A percentile compares a stretch with the other conserved stretches of the same genome.
phyloP scores from a whole-genome alignment of 2,113 vertebrate genomes.

The Gulo gulo region DNA sequence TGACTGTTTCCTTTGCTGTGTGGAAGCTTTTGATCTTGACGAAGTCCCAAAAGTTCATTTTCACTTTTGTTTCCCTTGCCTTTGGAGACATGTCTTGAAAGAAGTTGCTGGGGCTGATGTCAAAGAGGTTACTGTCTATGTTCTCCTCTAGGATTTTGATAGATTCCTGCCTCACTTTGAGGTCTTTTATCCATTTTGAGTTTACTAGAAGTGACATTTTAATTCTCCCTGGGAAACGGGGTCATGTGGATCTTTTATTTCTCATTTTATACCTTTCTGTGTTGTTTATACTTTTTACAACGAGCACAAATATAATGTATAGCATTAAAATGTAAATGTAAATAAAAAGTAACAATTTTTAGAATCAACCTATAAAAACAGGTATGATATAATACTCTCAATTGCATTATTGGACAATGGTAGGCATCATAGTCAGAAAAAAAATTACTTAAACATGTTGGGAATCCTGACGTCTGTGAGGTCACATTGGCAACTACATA shows the following conservation, averaged over 20 bases:
- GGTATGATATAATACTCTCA: not conserved
- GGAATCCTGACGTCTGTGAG: not conserved
- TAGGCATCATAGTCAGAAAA: not conserved
- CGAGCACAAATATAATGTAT: not conserved
- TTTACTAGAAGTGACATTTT: not conserved
- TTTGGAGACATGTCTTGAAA: no score
- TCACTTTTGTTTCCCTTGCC: no score
- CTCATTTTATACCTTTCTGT: not conserved
- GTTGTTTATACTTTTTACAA: not conserved
- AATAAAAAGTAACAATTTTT: slow-evolving; percentile 4
- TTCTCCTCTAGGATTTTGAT: no score
- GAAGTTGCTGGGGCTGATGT: no score
- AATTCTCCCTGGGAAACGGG: not conserved
- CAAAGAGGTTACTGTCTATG: no score
- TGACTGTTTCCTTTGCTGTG: no score
- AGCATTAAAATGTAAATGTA: slow-evolving; percentile 9
- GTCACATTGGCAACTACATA: not conserved
- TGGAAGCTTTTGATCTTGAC: no score
- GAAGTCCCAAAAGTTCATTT: no score
- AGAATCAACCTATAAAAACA: not conserved
- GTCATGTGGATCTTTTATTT: not conserved
- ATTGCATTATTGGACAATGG: not conserved
- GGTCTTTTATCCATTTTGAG: no score
- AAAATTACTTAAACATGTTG: not conserved
- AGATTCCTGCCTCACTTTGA: no score